phyloP scores from a whole-genome alignment of 2,113 vertebrate genomes.

The Pluvialis apricaria region DNA sequence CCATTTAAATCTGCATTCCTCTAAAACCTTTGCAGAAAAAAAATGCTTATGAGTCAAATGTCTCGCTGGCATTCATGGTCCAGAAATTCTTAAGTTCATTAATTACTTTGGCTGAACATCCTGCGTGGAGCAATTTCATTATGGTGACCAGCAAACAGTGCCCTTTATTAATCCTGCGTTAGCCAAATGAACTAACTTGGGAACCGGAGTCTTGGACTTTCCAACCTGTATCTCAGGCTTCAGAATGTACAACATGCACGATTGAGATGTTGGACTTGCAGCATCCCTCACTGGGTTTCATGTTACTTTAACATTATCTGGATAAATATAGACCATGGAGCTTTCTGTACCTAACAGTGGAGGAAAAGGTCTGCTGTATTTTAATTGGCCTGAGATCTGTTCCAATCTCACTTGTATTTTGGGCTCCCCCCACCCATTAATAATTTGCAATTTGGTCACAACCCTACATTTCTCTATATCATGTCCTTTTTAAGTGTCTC shows the following conservation, averaged over 20 bases:
- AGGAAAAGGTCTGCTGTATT: not conserved
- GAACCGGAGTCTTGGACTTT: not conserved
- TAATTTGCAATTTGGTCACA: not conserved
- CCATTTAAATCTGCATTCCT: not conserved
- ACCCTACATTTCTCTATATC: not conserved
- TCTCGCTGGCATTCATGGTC: constrained; percentile 4
- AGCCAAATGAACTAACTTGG: not conserved
- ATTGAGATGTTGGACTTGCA: not conserved
- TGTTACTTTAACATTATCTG: not conserved
- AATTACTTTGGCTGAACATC: constrained; percentile 32
- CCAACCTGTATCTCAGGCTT: not conserved
- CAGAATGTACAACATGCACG: not conserved
- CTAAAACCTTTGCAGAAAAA: not conserved
- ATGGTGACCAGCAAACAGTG: not conserved
- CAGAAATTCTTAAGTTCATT: constrained; percentile 37
- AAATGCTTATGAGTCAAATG: not conserved
- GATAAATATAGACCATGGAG: not conserved
- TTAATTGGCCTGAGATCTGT: not conserved
- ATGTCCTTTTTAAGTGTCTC: not conserved
- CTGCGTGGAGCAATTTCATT: constrained; percentile 10
- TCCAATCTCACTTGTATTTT: not conserved
- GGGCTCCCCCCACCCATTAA: not conserved
- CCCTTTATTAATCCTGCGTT: not conserved
- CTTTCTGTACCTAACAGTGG: not conserved
- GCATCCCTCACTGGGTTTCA: not conserved